phyloP scores from a whole-genome alignment of 37 sponge, comb jelly and placozoan species.

The Ianthella basta region DNA sequence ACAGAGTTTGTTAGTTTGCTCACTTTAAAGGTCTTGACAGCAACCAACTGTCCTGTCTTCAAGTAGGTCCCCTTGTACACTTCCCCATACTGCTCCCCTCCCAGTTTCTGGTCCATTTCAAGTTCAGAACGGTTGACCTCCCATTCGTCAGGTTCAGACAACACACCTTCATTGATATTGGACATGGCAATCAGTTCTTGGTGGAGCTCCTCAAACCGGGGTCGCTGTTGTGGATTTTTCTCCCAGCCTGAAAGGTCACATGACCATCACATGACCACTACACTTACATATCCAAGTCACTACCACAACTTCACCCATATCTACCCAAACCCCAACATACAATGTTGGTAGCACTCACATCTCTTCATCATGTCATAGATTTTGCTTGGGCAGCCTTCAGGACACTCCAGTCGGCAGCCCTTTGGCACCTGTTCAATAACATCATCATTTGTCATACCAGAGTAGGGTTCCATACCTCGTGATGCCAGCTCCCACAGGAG shows the following conservation, averaged over 20 bases:
- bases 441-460: constrained; percentile 84
- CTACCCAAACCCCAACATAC: no score
- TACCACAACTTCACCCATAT: no score
- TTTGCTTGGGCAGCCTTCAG: constrained; percentile 90
- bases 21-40: constrained; percentile 75
- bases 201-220: constrained; percentile 73
- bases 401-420: constrained; percentile 89
- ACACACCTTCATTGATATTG: constrained; percentile 79
- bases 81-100: no score
- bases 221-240: constrained; percentile 72
- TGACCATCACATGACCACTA: no score
- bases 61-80: constrained; percentile 87
- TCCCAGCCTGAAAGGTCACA: constrained; percentile 83
- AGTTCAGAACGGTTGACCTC: no score
- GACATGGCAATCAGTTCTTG: constrained; percentile 75
- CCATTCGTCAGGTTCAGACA: constrained; percentile 45
- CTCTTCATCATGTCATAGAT: constrained; percentile 83
- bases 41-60: constrained; percentile 41
- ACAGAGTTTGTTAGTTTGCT: not conserved
- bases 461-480: constrained; percentile 95
- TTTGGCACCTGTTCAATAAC: constrained; percentile 88
- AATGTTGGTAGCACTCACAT: constrained; percentile 47
- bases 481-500: constrained; percentile 98
- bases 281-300: no score
- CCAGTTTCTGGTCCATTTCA: no score